These are phyloP conservation scores for Castor canadensis DNA, from an alignment of 2,113 vertebrate genomes.

Conservation along the genomic window DNA sequence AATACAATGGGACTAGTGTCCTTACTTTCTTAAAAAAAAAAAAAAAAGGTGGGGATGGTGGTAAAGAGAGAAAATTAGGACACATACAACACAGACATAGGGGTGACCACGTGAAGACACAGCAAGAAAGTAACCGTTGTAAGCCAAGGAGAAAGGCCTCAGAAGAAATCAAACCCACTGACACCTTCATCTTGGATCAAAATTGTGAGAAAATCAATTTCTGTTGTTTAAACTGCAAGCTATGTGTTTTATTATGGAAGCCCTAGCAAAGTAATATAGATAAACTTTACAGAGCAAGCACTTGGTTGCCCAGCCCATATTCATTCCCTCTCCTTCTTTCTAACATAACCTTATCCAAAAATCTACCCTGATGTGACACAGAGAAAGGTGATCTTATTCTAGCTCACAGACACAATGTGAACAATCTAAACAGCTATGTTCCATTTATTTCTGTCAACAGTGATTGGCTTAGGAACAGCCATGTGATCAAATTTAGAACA, in stretches of 20 bases:
- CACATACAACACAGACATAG: not conserved
- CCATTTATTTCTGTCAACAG: not conserved
- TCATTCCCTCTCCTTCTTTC: not conserved
- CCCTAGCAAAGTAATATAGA: not conserved
- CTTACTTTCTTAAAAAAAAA: not conserved
- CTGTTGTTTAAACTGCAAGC: not conserved
- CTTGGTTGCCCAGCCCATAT: not conserved
- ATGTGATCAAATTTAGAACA: not conserved
- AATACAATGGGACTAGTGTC: not conserved
- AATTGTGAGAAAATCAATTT: not conserved
- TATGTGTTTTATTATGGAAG: not conserved
- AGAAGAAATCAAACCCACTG: not conserved
- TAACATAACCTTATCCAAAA: not conserved
- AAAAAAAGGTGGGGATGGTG: too few species aligned
- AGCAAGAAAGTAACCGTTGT: not conserved
- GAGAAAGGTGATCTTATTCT: not conserved
- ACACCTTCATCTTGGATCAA: not conserved
- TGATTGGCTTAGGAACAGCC: not conserved
- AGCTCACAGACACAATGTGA: not conserved
- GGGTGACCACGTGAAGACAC: not conserved
- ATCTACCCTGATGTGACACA: not conserved
- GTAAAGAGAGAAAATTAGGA: not conserved
- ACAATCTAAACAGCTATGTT: not conserved
- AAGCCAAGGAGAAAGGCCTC: not conserved
- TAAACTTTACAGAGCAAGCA: not conserved